A percentile compares a stretch with the other conserved stretches of the same genome.
phyloP scores from a whole-genome alignment of 2,797 vertebrate genomes.

The Dendrocincla tyrannina region DNA sequence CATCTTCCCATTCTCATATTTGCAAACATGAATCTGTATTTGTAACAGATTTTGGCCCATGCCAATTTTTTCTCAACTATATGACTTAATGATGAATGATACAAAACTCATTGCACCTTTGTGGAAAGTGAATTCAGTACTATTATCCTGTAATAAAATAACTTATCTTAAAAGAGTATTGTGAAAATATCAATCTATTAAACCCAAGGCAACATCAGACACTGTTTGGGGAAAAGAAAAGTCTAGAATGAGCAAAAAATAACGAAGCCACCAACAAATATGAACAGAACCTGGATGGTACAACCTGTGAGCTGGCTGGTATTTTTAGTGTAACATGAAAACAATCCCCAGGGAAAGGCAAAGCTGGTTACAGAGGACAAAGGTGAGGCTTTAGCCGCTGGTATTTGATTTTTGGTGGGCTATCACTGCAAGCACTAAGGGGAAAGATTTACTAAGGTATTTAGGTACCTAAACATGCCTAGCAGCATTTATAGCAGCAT shows the following conservation, averaged over 20 bases:
- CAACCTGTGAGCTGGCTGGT: background rate
- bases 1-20: background rate
- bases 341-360: conserved; percentile 14
- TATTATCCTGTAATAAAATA: background rate
- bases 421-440: background rate
- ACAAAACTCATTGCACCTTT: background rate
- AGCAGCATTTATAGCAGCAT: conserved; percentile 62
- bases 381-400: background rate
- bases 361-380: conserved; percentile 32
- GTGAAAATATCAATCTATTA: background rate
- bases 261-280: background rate
- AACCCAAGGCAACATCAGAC: background rate
- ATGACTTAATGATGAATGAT: background rate
- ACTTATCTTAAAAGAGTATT: background rate
- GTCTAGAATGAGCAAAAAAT: background rate
- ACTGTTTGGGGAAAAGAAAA: background rate
- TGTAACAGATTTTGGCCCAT: background rate
- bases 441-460: conserved; percentile 48
- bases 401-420: background rate
- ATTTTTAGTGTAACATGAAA: conserved; percentile 3
- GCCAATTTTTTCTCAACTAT: background rate
- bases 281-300: background rate
- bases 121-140: background rate
- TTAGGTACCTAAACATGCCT: conserved; percentile 52
- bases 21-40: background rate